Base-by-base conservation (phyloP, 2,888 invertebrate genomes). In the Drosophila recens region DNA sequence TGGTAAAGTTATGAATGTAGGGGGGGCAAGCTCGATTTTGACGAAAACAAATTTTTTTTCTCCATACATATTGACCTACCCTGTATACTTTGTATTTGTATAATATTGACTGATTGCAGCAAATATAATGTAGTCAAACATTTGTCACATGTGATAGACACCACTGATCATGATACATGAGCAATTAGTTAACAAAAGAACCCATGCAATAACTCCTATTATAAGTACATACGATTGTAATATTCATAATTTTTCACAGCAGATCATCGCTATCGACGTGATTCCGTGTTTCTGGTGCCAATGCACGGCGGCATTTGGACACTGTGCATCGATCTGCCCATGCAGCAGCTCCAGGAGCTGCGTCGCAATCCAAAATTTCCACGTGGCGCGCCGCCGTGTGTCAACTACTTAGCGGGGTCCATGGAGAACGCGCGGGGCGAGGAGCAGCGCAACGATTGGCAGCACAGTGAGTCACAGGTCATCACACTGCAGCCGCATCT, bases 271-370 rank as follows among this genome's bases (percentile, higher is more conserved):
- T 91, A 90, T 73, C 88, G 91, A 17, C 90, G 91, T 20, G 92
- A 91, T 58, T 89, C 94, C 15, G 95, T 96, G 38, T 96, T 97
- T 92, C 93, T 97, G 66, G 96, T 97, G 33, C 97, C 97, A 11
- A 97, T 97, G 95, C 96, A 96, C 86, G 97, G 96, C n/a, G 98
- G 97, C 38, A 98, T 96, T 89, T 98, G 97, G 98, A 97, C 96
- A 23, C 94, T 96, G 92, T 98, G 96, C 92, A 96, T 96, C 86
- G 96, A 96, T 86, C 94, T 97, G 84, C 95, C 95, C 95, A 96
- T 96, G 79, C 95, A 96, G 90, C 96, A 97, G 93, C 94, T 96
- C 77, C 93, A 94, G 76, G 94, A 96, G 87, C 62, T 92, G 54
- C 90, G 90, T 11, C 87, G 90, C 38, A 89, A 92, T 72, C 89